Conservation (phyloP, 1,140 invertebrate genomes). For the Dolichoris vasculosae region DNA sequence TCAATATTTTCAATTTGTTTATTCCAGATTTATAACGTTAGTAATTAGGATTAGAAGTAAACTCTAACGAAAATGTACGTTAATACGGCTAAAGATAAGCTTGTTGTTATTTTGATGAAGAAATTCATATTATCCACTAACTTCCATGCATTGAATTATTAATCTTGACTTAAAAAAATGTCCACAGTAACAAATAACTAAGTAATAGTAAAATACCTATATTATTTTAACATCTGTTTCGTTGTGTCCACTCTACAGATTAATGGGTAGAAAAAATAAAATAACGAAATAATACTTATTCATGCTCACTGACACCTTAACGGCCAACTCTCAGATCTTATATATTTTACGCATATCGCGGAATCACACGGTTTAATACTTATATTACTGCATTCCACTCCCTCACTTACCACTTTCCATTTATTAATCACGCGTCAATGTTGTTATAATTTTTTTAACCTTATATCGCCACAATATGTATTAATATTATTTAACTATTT, state of each 20-base stretch:
- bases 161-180: neutral
- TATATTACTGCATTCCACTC: constrained; percentile 55
- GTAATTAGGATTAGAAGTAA: neutral
- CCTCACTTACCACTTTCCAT: constrained; percentile 52
- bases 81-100: neutral
- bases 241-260: neutral
- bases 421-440: constrained; percentile 39
- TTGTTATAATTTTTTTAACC: constrained; percentile 47
- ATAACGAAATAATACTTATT: constrained; percentile 55
- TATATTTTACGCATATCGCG: constrained; percentile 40
- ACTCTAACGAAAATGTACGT: neutral
- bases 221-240: neutral
- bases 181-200: constrained; percentile 29
- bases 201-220: neutral
- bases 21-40: constrained; percentile 1
- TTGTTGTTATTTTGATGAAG: neutral
- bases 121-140: neutral
- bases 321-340: constrained; percentile 60
- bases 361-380: constrained; percentile 39
- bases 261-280: neutral
- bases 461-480: constrained; percentile 28
- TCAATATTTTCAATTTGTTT: constrained; percentile 7
- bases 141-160: neutral
- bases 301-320: constrained; percentile 67
- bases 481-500: constrained; percentile 9